Percentiles rank a stretch among this genome's conserved stretches.
Evolutionary conservation across 1,140 invertebrate genomes (phyloP).

Genomic region (Drosophila hydei): DNA sequence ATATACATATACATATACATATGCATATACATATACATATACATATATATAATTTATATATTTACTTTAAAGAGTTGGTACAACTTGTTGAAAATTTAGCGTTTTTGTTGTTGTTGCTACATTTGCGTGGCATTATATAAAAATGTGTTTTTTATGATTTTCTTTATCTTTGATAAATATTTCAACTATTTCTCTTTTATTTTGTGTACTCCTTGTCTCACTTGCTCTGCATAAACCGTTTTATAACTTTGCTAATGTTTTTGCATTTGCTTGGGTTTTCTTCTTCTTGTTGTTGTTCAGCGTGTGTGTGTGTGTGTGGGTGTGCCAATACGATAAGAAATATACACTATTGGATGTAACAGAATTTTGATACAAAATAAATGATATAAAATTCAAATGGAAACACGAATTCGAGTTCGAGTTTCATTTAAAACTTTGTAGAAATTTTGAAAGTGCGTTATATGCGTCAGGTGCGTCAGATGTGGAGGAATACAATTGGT

Average conservation of each 20-base stretch:
- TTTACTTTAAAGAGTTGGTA: constrained; percentile 35
- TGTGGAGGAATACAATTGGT: constrained; percentile 15
- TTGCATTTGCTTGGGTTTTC: constrained; percentile 3
- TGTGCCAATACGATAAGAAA: no score
- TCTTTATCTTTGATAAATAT: constrained; percentile 31
- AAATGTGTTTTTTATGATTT: constrained; percentile 22
- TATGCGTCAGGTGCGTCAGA: background rate
- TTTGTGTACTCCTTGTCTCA: background rate
- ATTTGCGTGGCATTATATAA: constrained; percentile 25
- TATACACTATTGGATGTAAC: constrained; percentile 7
- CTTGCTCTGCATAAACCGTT: constrained; percentile 2
- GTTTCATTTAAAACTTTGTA: constrained; percentile 24
- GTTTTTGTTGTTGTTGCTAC: constrained; percentile 13
- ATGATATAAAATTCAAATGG: constrained; percentile 21
- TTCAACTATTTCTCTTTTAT: constrained; percentile 31
- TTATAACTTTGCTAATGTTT: constrained; percentile 6
- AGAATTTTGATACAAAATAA: constrained; percentile 51
- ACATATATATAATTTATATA: constrained; percentile 6
- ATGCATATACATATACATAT: constrained; percentile 17
- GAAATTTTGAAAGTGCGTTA: constrained; percentile 21
- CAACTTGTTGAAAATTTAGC: constrained; percentile 41
- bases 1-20: constrained; percentile 15
- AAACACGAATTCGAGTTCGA: constrained; percentile 23
- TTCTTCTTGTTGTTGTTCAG: constrained; percentile 30
- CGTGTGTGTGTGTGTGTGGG: constrained; percentile 1